phyloP scores from a whole-genome alignment of 2,797 vertebrate genomes.

The Chaunax sp. region DNA sequence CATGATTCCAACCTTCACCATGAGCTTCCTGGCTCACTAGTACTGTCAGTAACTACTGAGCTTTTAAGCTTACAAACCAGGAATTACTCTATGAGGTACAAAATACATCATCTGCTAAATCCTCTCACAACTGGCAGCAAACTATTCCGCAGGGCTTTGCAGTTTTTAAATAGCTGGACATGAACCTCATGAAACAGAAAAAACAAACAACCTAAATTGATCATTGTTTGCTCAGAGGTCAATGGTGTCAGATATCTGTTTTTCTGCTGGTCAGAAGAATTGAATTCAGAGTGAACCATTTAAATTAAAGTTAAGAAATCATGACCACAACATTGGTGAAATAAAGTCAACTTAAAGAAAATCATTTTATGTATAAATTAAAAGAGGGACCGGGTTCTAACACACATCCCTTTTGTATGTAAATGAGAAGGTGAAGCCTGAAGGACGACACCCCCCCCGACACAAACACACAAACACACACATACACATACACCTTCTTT shows the following conservation, averaged over 20 bases:
- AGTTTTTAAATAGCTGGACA: not conserved
- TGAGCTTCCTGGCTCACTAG: no score
- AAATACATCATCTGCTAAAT: no score
- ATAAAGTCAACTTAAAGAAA: slow-evolving; percentile 1
- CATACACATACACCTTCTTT: no score
- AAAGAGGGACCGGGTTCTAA: not conserved
- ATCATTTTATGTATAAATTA: not conserved
- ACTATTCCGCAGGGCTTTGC: no score
- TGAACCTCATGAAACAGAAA: not conserved
- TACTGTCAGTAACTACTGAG: no score
- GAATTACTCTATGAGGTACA: no score
- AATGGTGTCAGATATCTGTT: not conserved
- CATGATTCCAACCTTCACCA: no score
- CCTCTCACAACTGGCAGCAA: no score
- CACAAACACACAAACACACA: no score
- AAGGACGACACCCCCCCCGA: not conserved
- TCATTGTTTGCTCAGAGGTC: not conserved
- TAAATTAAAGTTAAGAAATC: not conserved
- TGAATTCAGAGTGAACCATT: not conserved
- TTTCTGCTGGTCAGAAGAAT: not conserved
- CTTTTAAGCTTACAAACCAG: no score
- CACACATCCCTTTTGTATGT: not conserved
- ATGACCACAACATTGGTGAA: not conserved
- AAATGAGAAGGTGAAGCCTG: not conserved
- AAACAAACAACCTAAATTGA: no score